A percentile compares a stretch with the other conserved stretches of the same genome.
These are phyloP conservation scores for Saccopteryx leptura DNA, from an alignment of 2,113 vertebrate genomes.

Conservation along the genomic window DNA sequence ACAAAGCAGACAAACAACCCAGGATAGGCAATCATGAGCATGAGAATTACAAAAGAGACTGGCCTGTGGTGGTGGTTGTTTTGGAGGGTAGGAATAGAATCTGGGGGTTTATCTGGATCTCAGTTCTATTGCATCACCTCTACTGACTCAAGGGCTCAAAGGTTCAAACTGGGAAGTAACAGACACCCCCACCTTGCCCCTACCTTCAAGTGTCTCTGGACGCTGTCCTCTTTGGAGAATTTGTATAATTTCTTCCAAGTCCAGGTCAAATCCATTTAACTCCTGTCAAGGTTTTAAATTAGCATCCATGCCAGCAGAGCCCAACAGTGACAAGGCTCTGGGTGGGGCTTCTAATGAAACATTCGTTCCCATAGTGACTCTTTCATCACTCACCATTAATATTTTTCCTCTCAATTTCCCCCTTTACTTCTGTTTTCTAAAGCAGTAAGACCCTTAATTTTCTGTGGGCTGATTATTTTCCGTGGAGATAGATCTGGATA, in stretches of 20 bases:
- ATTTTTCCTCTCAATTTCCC: background rate
- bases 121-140: background rate
- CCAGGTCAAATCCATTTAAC: background rate
- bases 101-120: background rate
- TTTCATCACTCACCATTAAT: background rate
- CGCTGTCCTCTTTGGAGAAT: background rate
- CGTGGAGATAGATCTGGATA: background rate
- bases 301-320: background rate
- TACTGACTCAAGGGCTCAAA: background rate
- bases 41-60: background rate
- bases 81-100: background rate
- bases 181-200: fast-evolving
- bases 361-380: background rate
- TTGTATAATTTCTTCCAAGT: conserved; percentile 6
- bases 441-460: background rate
- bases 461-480: conserved; percentile 18
- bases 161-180: background rate
- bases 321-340: background rate
- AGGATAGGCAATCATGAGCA: background rate
- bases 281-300: background rate
- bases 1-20: background rate
- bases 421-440: conserved; percentile 24
- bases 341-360: background rate
- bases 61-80: background rate
- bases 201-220: background rate